These are phyloP conservation scores for Hyla sarda DNA, from an alignment of 2,113 vertebrate genomes.

Conservation along the genomic window DNA sequence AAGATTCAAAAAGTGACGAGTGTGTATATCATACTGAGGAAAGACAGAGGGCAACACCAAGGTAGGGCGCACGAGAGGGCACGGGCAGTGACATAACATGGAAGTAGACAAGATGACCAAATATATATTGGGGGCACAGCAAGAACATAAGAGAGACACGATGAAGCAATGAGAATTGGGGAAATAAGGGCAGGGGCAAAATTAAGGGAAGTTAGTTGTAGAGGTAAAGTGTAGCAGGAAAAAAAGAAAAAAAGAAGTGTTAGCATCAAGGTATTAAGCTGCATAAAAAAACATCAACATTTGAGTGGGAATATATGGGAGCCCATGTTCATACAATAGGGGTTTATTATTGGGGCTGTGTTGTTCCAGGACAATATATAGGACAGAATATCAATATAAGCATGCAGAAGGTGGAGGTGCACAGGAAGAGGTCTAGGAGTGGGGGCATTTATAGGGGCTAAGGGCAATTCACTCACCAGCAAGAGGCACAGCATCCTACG, in stretches of 20 bases:
- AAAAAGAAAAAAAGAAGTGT: not conserved
- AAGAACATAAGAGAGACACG: not conserved
- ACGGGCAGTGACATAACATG: not conserved
- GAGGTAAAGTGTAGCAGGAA: not conserved
- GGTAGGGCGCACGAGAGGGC: not conserved
- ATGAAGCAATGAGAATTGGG: not conserved
- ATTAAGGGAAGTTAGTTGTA: not conserved
- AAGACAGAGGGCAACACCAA: not conserved
- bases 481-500: conserved; percentile 59
- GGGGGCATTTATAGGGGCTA: conserved; percentile 45
- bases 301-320: not conserved
- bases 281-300: not conserved
- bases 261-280: not conserved
- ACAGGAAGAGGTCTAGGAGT: conserved; percentile 23
- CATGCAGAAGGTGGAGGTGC: conserved; percentile 41
- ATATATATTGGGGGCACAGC: not conserved
- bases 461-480: conserved; percentile 52
- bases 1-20: conserved; percentile 58
- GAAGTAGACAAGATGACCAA: not conserved
- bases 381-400: not conserved
- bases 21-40: conserved; percentile 57
- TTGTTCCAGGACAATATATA: conserved; percentile 11
- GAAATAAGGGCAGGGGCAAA: not conserved
- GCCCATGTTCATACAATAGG: not conserved
- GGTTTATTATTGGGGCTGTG: not conserved